Evolutionary conservation across 2,797 vertebrate species (phyloP), one percentile per base, ranked within the genome.

Genomic region (Takifugu rubripes): DNA sequence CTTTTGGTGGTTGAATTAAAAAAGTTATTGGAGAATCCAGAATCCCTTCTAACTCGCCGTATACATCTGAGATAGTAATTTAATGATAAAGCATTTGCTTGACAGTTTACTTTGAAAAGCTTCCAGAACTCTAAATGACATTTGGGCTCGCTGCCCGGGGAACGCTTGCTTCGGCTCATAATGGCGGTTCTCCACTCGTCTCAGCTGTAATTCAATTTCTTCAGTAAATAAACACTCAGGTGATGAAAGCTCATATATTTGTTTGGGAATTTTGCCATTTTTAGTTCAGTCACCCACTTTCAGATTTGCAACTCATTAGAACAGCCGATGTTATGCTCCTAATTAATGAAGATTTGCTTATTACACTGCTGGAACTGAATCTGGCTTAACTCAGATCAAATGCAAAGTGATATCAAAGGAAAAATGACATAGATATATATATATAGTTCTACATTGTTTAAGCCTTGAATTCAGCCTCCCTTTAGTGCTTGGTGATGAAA

Each of bases 111-210:
- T 43, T 31, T 45, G 49, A 60, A 43, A 55, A 66, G 53, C 54
- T 40, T 54, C 45, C 42, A 2, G 14, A 47, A 15, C 24, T 46
- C 17, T 44, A 17, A 67, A 14, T 46, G 54, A 3, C 11, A 49
- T 70, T 54, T 72, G 62, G 73, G 67, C 66, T 58, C 25, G 0
- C 27, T 60, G 66, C 69, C 76, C 40, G 48, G 58, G 72, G 53
- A 55, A 49, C 11, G 3, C 27, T 56, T 42, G 52, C 45, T 42
- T 44, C 25, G 26, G 24, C 25, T 66, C 26, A 25, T 59, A 56
- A 70, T 68, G 29, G 54, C 66, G 61, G 56, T 70, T 54, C 24
- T 48, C 15, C 42, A 29, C 42, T 29, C 21, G 36, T 56, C 56
- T 79, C 42, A 27, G 56, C 53, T 43, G 43, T 58, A 49, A 61